Percentiles rank a stretch among this genome's conserved stretches.
These are phyloP conservation scores for Cyprinella venusta DNA, from an alignment of 2,797 vertebrate genomes.

Conservation along the genomic window DNA sequence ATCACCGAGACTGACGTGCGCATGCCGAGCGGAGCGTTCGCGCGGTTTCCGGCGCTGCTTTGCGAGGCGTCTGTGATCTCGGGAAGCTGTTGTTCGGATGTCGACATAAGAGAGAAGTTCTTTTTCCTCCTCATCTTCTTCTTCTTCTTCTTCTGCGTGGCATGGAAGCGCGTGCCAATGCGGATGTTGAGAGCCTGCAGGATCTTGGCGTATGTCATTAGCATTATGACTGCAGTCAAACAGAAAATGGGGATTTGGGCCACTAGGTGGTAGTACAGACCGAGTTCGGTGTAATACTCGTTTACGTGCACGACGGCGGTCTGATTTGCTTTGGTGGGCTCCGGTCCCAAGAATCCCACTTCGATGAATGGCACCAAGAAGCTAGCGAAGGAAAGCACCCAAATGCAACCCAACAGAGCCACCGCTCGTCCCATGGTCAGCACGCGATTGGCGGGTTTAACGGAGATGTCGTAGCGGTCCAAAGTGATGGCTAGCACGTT, in stretches of 20 bases:
- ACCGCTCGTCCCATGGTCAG: constrained; percentile 91
- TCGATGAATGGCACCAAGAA: constrained; percentile 96
- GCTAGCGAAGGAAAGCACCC: constrained; percentile 90
- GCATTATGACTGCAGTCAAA: constrained; percentile 95
- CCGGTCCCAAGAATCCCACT: constrained; percentile 87
- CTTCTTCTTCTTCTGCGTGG: constrained; percentile 97
- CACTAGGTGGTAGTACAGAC: constrained; percentile 95
- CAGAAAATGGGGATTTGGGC: constrained; percentile 98
- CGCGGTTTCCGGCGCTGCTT: constrained; percentile 78
- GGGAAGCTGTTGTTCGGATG: constrained; percentile 73
- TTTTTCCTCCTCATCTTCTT: constrained; percentile 87
- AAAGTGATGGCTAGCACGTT: constrained; percentile 94
- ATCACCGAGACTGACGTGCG: constrained; percentile 98
- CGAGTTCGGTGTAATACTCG: constrained; percentile 92
- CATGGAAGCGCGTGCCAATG: constrained; percentile 94
- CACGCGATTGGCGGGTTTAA: constrained; percentile 92
- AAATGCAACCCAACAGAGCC: constrained; percentile 88
- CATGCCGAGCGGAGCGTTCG: constrained; percentile 90
- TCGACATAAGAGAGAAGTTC: constrained; percentile 87
- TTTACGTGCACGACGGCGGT: constrained; percentile 83
- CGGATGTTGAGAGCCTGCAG: constrained; percentile 97
- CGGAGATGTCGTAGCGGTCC: constrained; percentile 95
- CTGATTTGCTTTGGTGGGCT: constrained; percentile 77
- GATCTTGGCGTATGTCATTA: constrained; percentile 97
- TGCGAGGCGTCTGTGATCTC: constrained; percentile 86